Percentiles rank a stretch among this genome's conserved stretches.
phyloP scores from a whole-genome alignment of 1,140 invertebrate genomes.

The Agraylea sexmaculata region DNA sequence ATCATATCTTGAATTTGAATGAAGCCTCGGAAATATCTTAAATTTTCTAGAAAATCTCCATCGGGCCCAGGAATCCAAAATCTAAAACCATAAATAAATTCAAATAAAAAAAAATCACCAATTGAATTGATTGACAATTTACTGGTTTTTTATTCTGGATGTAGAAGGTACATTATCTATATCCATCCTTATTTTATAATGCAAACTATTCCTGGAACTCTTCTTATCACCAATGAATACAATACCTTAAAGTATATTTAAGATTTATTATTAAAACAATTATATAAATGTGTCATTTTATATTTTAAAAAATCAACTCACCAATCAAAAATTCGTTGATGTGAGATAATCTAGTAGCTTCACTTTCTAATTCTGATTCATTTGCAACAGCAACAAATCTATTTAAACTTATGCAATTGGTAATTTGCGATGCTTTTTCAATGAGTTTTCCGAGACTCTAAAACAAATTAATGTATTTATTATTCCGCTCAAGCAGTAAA shows the following conservation, averaged over 20 bases:
- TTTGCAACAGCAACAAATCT: constrained; percentile 40
- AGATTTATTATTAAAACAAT: neutral
- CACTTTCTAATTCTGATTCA: constrained; percentile 38
- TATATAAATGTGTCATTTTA: neutral
- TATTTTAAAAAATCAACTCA: constrained; percentile 21
- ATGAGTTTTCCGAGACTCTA: constrained; percentile 26
- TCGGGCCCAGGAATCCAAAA: constrained; percentile 56
- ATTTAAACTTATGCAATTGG: constrained; percentile 48
- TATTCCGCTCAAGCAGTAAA: too few relatives aligned
- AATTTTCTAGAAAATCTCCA: constrained; percentile 46
- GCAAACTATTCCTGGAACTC: constrained; percentile 28
- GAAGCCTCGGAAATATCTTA: constrained; percentile 55
- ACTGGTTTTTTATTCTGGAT: constrained; percentile 43
- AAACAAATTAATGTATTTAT: too few relatives aligned
- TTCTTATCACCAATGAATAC: constrained; percentile 31
- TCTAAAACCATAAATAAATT: constrained; percentile 22
- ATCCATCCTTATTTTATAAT: constrained; percentile 56
- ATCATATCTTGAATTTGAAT: constrained; percentile 53
- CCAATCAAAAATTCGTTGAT: constrained; percentile 45
- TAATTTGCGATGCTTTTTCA: constrained; percentile 31
- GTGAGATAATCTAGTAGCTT: constrained; percentile 41
- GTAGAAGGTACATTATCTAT: constrained; percentile 54
- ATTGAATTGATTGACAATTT: too few relatives aligned
- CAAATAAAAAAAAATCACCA: neutral
- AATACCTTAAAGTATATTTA: constrained; percentile 27